phyloP scores from a whole-genome alignment of 2,797 vertebrate species.

The Pangasius krempfi region DNA sequence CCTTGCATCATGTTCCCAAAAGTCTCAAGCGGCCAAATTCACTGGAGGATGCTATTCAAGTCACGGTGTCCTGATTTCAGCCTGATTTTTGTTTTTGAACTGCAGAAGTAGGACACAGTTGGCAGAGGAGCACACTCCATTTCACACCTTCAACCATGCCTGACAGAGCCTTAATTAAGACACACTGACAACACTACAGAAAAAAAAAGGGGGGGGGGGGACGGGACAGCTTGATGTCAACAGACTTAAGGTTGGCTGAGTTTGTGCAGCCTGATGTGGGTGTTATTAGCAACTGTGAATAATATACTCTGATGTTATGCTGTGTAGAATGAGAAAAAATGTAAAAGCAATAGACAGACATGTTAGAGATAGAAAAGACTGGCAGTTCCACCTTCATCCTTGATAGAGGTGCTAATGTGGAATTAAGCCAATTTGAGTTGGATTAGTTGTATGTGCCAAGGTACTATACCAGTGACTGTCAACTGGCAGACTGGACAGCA shows the following conservation, averaged over 20 bases:
- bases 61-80: conserved; percentile 41
- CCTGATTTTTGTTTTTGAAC: conserved; percentile 14
- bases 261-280: conserved; percentile 21
- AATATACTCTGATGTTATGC: conserved; percentile 25
- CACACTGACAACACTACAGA: not conserved
- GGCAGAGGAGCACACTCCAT: conserved; percentile 14
- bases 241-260: conserved; percentile 26
- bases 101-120: conserved; percentile 21
- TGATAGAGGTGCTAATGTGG: not conserved
- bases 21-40: conserved; percentile 34
- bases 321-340: not conserved
- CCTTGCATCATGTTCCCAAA: conserved; percentile 39
- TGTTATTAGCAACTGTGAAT: conserved; percentile 61
- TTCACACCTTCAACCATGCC: conserved; percentile 40
- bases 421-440: conserved; percentile 9
- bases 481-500: not conserved
- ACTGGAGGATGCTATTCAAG: conserved; percentile 35
- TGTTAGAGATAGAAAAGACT: not conserved
- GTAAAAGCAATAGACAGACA: not conserved
- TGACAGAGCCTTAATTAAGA: conserved; percentile 44
- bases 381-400: not conserved
- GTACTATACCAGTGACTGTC: not conserved
- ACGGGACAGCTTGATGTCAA: not conserved
- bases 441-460: not conserved
- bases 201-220: too few relatives aligned